Evolutionary conservation across 2,888 invertebrate genomes (phyloP).

Genomic region (Pseudanteris insignis): DNA sequence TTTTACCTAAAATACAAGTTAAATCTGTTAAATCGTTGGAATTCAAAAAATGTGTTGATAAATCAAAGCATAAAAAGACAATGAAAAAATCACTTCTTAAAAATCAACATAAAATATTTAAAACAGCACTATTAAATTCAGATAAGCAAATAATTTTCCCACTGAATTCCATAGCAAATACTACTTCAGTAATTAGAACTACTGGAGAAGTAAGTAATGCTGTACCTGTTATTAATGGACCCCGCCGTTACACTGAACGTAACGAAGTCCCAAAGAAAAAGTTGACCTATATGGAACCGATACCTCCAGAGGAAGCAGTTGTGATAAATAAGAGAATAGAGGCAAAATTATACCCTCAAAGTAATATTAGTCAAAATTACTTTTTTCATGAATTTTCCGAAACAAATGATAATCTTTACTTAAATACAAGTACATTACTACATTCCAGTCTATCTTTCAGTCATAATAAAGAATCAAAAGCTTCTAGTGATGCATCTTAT

Average conservation of each 20-base stretch:
- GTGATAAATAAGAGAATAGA: conserved; percentile 62
- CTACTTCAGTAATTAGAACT: conserved; percentile 57
- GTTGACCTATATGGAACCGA: conserved; percentile 59
- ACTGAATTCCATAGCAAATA: conserved; percentile 56
- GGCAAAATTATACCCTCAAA: conserved; percentile 59
- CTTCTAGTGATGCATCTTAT: conserved; percentile 19
- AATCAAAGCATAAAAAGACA: conserved; percentile 35
- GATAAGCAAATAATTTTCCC: conserved; percentile 55
- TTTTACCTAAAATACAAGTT: background rate
- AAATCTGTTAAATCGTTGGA: conserved; percentile 17
- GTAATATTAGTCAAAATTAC: conserved; percentile 52
- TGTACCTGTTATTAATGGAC: conserved; percentile 68
- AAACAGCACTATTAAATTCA: conserved; percentile 46
- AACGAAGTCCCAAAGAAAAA: conserved; percentile 52
- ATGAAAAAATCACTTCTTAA: conserved; percentile 24
- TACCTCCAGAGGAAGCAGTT: conserved; percentile 59
- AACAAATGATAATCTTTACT: conserved; percentile 23
- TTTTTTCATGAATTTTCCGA: conserved; percentile 48
- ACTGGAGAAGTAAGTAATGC: conserved; percentile 60
- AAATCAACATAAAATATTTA: conserved; percentile 42
- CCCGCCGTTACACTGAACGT: conserved; percentile 52
- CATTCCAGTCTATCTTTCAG: conserved; percentile 30
- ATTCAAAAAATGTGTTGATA: too few relatives aligned
- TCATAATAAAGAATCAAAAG: conserved; percentile 8
- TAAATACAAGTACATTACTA: conserved; percentile 19